These are phyloP conservation scores for Chalcosyrphus nemorum DNA, from an alignment of 2,888 invertebrate species.

Conservation along the genomic window DNA sequence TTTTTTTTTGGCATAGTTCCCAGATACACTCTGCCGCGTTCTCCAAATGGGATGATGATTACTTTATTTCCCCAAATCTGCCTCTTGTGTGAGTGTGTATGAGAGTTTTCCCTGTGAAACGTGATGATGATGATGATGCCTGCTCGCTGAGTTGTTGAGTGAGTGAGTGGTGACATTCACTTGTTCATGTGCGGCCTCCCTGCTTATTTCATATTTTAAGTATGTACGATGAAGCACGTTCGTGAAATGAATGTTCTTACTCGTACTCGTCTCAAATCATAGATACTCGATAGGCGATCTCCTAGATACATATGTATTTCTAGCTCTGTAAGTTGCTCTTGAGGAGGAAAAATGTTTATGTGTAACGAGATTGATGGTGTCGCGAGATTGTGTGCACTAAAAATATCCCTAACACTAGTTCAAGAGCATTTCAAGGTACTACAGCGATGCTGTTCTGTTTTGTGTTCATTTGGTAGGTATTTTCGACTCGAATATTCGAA, in stretches of 20 bases:
- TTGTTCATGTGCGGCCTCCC: constrained; percentile 23
- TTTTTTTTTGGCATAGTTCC: constrained; percentile 59
- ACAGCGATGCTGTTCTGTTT: background rate
- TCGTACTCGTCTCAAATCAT: constrained; percentile 37
- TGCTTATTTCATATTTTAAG: constrained; percentile 37
- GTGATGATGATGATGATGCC: constrained; percentile 50
- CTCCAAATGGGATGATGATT: constrained; percentile 56
- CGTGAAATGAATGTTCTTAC: constrained; percentile 47
- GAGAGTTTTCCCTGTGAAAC: constrained; percentile 20
- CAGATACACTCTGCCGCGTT: constrained; percentile 46
- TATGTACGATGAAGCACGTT: constrained; percentile 46
- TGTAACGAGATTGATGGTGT: constrained; percentile 41
- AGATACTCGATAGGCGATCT: constrained; percentile 38
- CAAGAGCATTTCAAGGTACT: constrained; percentile 68
- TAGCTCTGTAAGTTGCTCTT: constrained; percentile 10
- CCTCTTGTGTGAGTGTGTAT: background rate
- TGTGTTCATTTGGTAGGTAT: constrained; percentile 17
- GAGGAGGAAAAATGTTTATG: constrained; percentile 29
- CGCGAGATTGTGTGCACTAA: constrained; percentile 56
- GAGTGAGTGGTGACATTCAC: constrained; percentile 66
- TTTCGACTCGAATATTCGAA: constrained; percentile 5
- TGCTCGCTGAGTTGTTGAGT: constrained; percentile 11
- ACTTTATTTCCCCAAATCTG: constrained; percentile 52
- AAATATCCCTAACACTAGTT: constrained; percentile 65
- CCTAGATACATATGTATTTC: constrained; percentile 40